Conservation (phyloP, 2,888 invertebrate genomes). For the Campoplex nolae region DNA sequence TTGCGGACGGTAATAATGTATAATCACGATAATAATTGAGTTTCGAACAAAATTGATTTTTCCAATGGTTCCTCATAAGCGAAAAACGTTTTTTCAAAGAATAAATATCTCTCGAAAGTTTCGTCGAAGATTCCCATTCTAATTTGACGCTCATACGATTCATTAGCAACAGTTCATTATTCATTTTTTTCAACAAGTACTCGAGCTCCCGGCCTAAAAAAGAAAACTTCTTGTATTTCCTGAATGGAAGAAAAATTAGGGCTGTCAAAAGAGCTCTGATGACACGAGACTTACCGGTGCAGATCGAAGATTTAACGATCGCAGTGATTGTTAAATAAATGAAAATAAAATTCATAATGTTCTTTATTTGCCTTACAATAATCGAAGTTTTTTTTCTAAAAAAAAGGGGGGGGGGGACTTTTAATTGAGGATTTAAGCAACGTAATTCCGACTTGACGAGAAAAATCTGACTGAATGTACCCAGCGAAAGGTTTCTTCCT, state of each 20-base stretch:
- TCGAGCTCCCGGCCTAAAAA: constrained; percentile 33
- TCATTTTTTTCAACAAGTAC: constrained; percentile 59
- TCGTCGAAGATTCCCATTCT: constrained; percentile 71
- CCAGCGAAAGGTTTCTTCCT: constrained; percentile 32
- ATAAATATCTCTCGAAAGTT: constrained; percentile 58
- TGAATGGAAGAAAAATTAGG: not conserved
- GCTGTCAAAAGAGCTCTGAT: not conserved
- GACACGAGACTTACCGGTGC: constrained; percentile 33
- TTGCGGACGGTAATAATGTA: constrained; percentile 76
- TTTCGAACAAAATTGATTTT: constrained; percentile 69
- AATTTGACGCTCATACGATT: constrained; percentile 70
- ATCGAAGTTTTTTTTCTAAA: not conserved
- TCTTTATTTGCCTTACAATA: not conserved
- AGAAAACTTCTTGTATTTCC: not conserved
- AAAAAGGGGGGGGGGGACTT: not conserved
- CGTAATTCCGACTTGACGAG: constrained; percentile 17
- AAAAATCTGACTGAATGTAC: constrained; percentile 41
- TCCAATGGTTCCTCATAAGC: constrained; percentile 66
- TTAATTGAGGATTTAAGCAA: not conserved
- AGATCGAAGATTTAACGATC: constrained; percentile 9
- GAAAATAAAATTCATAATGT: constrained; percentile 16
- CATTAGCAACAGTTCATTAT: constrained; percentile 66
- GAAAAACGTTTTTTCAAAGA: constrained; percentile 62
- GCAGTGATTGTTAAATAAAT: constrained; percentile 27
- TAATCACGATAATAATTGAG: constrained; percentile 43